Conservation (phyloP, 2,113 vertebrate genomes). For the Bothrops jararaca region DNA sequence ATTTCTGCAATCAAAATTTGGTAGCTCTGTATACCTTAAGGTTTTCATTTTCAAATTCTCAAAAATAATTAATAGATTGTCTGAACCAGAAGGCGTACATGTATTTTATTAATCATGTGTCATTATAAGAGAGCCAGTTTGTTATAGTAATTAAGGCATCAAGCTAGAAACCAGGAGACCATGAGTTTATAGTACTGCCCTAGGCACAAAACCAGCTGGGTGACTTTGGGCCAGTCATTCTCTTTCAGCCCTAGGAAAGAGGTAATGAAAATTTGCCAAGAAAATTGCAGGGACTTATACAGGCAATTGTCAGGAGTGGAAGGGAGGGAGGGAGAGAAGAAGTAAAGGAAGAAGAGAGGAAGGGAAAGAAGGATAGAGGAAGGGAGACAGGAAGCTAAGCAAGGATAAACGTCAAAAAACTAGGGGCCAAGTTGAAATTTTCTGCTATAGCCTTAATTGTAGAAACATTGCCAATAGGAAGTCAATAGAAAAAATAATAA, state of each 20-base stretch:
- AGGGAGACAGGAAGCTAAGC: slow-evolving; percentile 10
- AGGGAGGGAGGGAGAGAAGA: not conserved
- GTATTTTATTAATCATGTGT: not conserved
- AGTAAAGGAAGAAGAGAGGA: not conserved
- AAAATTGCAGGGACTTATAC: not conserved
- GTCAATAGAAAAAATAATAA: not conserved
- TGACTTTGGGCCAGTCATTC: not conserved
- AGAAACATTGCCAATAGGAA: slow-evolving; percentile 41
- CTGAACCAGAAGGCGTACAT: not conserved
- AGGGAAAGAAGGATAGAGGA: not conserved
- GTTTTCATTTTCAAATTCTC: not conserved
- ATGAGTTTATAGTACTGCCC: not conserved
- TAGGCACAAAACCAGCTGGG: not conserved
- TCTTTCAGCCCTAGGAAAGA: not conserved
- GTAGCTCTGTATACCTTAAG: not conserved
- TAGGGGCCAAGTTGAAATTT: slow-evolving; percentile 48
- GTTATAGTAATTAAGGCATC: not conserved
- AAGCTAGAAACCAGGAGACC: not conserved
- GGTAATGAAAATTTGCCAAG: not conserved
- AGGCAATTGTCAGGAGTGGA: not conserved
- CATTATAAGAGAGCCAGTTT: not conserved
- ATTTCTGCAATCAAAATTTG: not conserved
- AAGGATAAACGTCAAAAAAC: slow-evolving; percentile 61
- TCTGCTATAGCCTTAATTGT: slow-evolving; percentile 57
- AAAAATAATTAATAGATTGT: not conserved